Evolutionary conservation across 2,113 vertebrate species (phyloP).

Genomic region (Acrocephalus kingi): DNA sequence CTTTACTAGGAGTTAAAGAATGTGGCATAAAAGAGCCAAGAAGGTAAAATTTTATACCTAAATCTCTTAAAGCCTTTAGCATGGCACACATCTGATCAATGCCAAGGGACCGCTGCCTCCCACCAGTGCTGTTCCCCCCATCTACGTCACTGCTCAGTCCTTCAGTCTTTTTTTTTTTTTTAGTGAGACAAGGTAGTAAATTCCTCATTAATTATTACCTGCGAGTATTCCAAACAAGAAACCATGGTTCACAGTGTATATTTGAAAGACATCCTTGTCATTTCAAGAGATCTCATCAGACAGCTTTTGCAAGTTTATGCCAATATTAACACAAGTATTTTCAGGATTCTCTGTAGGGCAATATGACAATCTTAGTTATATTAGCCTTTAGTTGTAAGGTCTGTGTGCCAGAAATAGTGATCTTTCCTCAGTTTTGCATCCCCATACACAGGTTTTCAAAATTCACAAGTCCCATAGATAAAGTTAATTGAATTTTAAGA

Average conservation of each 20-base stretch:
- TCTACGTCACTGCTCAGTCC: not conserved
- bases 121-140: not conserved
- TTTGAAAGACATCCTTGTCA: not conserved
- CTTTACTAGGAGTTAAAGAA: not conserved
- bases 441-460: not conserved
- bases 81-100: not conserved
- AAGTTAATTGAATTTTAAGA: not conserved
- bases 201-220: not conserved
- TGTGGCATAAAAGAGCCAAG: not conserved
- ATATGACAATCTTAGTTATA: not conserved
- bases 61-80: not conserved
- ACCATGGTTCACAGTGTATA: rapidly evolving
- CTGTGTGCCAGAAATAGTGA: not conserved
- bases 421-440: not conserved
- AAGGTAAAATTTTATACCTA: not conserved
- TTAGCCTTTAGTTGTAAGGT: not conserved
- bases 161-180: not conserved
- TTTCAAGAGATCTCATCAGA: not conserved
- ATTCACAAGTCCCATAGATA: not conserved
- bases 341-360: not conserved
- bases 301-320: not conserved
- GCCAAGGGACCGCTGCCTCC: not conserved
- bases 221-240: not conserved
- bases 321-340: not conserved
- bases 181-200: not conserved